Percentiles rank a stretch among this genome's conserved stretches.
These are phyloP conservation scores for Helarctos malayanus DNA, from an alignment of 2,797 vertebrate species.

Conservation along the genomic window DNA sequence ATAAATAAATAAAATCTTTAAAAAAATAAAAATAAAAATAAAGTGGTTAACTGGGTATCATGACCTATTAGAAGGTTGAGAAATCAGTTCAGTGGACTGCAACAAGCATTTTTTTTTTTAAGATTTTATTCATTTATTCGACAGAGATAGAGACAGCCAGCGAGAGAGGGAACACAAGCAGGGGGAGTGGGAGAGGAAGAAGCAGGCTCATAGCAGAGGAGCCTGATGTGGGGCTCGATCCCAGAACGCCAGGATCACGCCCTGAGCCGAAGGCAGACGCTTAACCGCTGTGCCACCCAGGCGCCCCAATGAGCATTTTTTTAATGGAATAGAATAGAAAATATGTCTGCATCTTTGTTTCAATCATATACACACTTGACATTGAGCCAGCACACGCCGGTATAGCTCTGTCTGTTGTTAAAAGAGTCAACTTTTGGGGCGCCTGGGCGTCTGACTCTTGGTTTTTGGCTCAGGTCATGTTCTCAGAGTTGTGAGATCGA, in stretches of 20 bases:
- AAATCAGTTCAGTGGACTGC: neutral
- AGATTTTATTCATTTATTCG: too few species aligned
- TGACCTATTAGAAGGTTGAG: neutral
- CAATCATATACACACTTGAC: neutral
- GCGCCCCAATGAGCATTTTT: neutral
- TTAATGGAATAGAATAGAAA: too few species aligned
- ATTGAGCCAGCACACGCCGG: neutral
- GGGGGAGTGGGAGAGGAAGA: too few species aligned
- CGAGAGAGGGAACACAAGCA: too few species aligned
- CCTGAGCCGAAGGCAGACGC: too few species aligned
- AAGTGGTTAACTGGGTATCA: neutral
- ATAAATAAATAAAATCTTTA: too few species aligned
- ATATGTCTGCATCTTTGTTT: neutral
- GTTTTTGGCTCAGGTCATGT: neutral
- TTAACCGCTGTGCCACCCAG: too few species aligned
- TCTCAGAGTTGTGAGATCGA: neutral
- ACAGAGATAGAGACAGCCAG: too few species aligned
- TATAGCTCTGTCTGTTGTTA: neutral
- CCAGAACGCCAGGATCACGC: too few species aligned
- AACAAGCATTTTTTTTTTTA: neutral
- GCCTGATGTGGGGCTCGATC: too few species aligned
- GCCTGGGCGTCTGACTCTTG: neutral
- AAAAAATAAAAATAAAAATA: too few species aligned
- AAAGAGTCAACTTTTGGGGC: neutral
- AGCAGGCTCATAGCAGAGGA: too few species aligned